Conservation (phyloP, 2,113 vertebrate genomes). For the mouse (Mus musculus) region DNA sequence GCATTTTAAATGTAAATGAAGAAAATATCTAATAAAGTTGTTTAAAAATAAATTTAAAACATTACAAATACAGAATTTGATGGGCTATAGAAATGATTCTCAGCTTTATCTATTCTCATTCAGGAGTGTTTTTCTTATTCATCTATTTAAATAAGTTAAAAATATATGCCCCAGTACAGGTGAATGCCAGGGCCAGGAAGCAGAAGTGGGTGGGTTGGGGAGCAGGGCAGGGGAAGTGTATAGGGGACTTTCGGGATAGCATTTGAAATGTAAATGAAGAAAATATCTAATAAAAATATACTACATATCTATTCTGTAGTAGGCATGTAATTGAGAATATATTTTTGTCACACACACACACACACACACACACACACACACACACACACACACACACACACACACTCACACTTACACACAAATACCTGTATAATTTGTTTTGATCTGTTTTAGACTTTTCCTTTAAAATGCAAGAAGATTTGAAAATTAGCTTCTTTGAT, state of each 20-base stretch:
- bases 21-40: too few relatives aligned
- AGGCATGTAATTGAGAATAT: not conserved
- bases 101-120: not conserved
- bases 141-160: not conserved
- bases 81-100: not conserved
- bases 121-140: not conserved
- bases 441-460: not conserved
- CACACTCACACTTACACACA: not conserved
- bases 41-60: too few relatives aligned
- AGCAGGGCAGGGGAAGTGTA: too few relatives aligned
- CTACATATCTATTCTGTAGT: not conserved
- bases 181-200: too few relatives aligned
- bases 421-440: not conserved
- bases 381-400: not conserved
- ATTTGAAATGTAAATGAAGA: too few relatives aligned
- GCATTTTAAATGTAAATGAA: too few relatives aligned
- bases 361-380: not conserved
- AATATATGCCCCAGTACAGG: too few relatives aligned
- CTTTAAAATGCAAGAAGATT: not conserved
- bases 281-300: too few relatives aligned
- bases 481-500: not conserved
- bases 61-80: conserved; percentile 3
- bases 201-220: too few relatives aligned
- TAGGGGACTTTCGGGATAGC: too few relatives aligned
- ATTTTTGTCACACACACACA: not conserved